Evolutionary conservation across 2,888 invertebrate genomes (phyloP).

Genomic region (Drosophila tripunctata): DNA sequence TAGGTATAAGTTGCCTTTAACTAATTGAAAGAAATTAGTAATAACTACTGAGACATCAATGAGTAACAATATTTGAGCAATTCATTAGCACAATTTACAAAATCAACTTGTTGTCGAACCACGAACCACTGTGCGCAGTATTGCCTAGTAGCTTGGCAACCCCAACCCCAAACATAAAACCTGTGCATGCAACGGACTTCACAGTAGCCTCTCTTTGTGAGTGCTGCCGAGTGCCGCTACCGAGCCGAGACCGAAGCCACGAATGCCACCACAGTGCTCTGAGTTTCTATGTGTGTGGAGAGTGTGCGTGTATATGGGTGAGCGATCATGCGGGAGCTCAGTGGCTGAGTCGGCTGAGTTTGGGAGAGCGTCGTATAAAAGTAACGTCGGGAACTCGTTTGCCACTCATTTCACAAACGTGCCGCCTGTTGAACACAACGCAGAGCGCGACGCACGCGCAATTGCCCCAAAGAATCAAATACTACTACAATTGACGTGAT

Average conservation of each 20-base stretch:
- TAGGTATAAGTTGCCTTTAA: not conserved
- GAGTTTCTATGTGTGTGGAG: constrained; percentile 8
- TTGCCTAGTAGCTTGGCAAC: constrained; percentile 44
- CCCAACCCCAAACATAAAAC: constrained; percentile 47
- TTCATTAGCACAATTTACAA: constrained; percentile 14
- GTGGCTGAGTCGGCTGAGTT: constrained; percentile 20
- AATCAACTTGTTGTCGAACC: not conserved
- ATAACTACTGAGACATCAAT: not conserved
- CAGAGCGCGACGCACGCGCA: constrained; percentile 63
- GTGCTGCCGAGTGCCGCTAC: constrained; percentile 68
- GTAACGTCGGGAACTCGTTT: constrained; percentile 82
- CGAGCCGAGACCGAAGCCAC: constrained; percentile 59
- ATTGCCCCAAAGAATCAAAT: constrained; percentile 38
- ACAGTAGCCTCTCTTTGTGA: constrained; percentile 80
- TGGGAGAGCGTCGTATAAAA: constrained; percentile 81
- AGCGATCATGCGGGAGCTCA: constrained; percentile 71
- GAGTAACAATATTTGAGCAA: constrained; percentile 9
- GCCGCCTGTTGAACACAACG: constrained; percentile 76
- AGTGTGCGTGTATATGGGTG: constrained; percentile 31
- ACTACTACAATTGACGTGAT: constrained; percentile 49
- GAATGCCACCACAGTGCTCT: constrained; percentile 45
- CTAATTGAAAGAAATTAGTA: not conserved
- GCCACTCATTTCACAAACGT: constrained; percentile 83
- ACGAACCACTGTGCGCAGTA: constrained; percentile 51
- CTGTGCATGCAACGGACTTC: constrained; percentile 55